phyloP scores from a whole-genome alignment of 1,140 invertebrate genomes.

The Drosophila tsacasi region DNA sequence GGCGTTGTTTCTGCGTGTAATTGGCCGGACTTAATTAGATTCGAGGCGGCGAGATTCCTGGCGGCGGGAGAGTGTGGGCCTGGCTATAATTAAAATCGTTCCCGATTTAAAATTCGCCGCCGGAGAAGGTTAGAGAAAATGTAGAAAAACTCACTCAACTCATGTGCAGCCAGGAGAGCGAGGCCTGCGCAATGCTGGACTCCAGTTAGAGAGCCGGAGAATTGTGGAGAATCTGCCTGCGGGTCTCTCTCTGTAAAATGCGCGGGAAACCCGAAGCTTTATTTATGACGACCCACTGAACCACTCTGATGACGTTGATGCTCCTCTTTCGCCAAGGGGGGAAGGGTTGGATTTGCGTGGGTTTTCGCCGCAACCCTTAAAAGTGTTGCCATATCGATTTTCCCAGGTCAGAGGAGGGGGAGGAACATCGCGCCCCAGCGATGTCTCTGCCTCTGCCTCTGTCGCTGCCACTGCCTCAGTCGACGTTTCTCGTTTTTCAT shows the following conservation, averaged over 20 bases:
- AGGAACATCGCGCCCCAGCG: neutral
- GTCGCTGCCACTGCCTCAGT: constrained; percentile 29
- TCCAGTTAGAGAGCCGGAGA: constrained; percentile 17
- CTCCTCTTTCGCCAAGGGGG: constrained; percentile 9
- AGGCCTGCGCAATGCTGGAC: constrained; percentile 35
- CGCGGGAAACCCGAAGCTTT: constrained; percentile 74
- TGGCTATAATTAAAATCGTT: constrained; percentile 43
- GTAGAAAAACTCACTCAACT: neutral
- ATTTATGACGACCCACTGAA: constrained; percentile 80
- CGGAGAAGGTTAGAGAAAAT: neutral
- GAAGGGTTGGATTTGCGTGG: constrained; percentile 35
- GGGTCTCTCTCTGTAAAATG: constrained; percentile 48
- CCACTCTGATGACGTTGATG: constrained; percentile 67
- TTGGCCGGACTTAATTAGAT: constrained; percentile 62
- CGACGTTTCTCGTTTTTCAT: constrained; percentile 65
- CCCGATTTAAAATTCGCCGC: constrained; percentile 43
- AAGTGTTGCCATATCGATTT: constrained; percentile 82
- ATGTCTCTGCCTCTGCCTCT: constrained; percentile 9
- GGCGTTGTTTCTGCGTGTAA: constrained; percentile 45
- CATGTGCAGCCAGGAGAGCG: neutral
- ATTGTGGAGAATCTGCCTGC: neutral
- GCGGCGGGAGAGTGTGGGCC: neutral
- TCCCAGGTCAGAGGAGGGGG: constrained; percentile 19
- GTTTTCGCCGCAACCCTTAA: constrained; percentile 81
- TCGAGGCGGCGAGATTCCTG: constrained; percentile 13